Conservation (phyloP, 1,140 invertebrate genomes). For the Drosophila novamexicana region DNA sequence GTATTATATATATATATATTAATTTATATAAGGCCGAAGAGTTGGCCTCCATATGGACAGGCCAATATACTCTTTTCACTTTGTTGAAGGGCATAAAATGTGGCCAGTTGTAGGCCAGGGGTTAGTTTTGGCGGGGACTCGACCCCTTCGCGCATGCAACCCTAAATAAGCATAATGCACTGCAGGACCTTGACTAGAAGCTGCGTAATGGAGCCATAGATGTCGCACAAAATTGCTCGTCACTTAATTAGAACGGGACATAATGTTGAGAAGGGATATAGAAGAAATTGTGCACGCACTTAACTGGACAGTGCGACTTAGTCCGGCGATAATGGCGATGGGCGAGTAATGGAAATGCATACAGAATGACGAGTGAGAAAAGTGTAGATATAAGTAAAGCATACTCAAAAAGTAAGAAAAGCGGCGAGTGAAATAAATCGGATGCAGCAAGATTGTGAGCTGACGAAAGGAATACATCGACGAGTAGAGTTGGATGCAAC, state of each 20-base stretch:
- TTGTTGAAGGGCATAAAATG: conserved; percentile 19
- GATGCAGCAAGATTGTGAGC: too few relatives aligned
- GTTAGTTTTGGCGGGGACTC: not conserved
- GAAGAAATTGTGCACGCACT: not conserved
- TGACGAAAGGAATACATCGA: too few relatives aligned
- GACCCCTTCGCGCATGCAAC: conserved; percentile 15
- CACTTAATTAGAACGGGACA: conserved; percentile 38
- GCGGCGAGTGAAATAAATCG: too few relatives aligned
- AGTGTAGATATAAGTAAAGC: too few relatives aligned
- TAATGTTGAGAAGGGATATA: not conserved
- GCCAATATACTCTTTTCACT: too few relatives aligned
- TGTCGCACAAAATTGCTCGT: conserved; percentile 29
- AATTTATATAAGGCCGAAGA: too few relatives aligned
- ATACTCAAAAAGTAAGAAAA: not conserved
- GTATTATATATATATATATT: too few relatives aligned
- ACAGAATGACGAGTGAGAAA: not conserved
- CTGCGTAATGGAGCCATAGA: conserved; percentile 37
- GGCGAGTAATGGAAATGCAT: not conserved
- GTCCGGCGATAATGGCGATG: not conserved
- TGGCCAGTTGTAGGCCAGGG: conserved; percentile 1
- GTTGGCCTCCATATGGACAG: too few relatives aligned
- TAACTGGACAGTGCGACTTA: not conserved
- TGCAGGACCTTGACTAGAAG: conserved; percentile 60
- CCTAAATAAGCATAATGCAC: conserved; percentile 72
- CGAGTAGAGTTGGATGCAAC: too few relatives aligned